Evolutionary conservation across 2,113 vertebrate species (phyloP), one percentile per base, ranked within the genome.

Genomic region (Zapornia atra): DNA sequence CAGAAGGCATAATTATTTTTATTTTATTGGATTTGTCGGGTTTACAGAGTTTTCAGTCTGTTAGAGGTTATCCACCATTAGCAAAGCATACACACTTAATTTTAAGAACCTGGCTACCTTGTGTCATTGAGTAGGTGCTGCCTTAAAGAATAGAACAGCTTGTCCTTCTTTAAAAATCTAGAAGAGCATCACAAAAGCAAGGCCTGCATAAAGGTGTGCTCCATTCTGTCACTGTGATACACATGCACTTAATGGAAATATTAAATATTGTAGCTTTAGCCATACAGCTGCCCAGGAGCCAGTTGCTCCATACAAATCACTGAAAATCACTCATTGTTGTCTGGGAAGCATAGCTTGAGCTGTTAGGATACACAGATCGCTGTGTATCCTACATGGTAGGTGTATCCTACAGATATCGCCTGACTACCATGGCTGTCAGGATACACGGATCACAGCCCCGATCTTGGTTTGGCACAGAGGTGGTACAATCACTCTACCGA

Each of bases 1-100:
- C 34, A 56, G 78, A 94, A 96, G 71, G 21, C 68, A 53, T 92
- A 97, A 97, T 97, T 96, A 87, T 31, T 64, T 76, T 94, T 66
- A 85, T 94, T 96, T 98, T 66, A 86, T 60, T 89, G 50, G 44
- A 77, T 94, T 81, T 95, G 42, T 88, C 64, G 82, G 73, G 77
- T 97, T 95, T 96, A 88, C 61, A 72, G 36, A 71, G 24, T 85
- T 96, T 69, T 95, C 28, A 86, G 53, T 34, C 71, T 70, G 78
- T 95, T 96, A 90, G 84, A 86, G 13, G 21, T 90, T 94, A 86
- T 46, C 56, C 57, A 61, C 61, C 60, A 89, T 92, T 92, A 94
- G 69, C 70, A 56, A 83, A 60, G 54, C 40, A 57, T 17, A 22
- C 53, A 69, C 29, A 36, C 51, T 93, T 86, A 75, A 90, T 86